These are phyloP conservation scores for Scomberomorus guttatus DNA, from an alignment of 2,797 vertebrate genomes.

Conservation along the genomic window DNA sequence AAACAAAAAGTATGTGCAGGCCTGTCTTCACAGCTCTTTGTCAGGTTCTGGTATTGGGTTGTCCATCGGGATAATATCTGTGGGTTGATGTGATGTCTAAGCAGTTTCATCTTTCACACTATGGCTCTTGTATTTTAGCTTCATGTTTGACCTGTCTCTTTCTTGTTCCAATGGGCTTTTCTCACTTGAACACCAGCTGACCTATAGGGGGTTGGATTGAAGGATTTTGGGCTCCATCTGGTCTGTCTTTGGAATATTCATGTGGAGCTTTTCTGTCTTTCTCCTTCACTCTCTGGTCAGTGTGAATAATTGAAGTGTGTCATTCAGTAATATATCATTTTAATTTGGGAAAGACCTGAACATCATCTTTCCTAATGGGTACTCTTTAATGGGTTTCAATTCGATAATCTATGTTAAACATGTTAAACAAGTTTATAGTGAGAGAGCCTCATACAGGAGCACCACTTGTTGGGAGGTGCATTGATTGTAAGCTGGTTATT, in stretches of 20 bases:
- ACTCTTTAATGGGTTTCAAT: not conserved
- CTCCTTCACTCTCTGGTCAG: not conserved
- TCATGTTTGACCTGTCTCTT: slow-evolving; percentile 7
- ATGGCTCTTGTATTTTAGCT: slow-evolving; percentile 6
- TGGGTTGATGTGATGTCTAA: slow-evolving; percentile 2
- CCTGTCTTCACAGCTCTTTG: slow-evolving; percentile 5
- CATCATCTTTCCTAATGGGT: slow-evolving; percentile 3
- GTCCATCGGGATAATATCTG: slow-evolving; percentile 37
- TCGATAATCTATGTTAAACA: no score
- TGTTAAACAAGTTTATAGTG: no score
- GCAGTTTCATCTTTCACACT: slow-evolving; percentile 38
- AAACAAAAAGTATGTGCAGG: not conserved
- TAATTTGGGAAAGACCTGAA: not conserved
- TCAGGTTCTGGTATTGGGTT: slow-evolving; percentile 30
- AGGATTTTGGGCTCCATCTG: not conserved
- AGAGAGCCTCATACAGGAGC: no score
- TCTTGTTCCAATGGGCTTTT: slow-evolving; percentile 14
- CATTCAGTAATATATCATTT: slow-evolving; percentile 20
- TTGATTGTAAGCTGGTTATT: no score
- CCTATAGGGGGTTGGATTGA: not conserved
- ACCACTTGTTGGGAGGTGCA: no score
- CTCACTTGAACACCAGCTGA: not conserved
- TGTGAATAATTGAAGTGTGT: slow-evolving; percentile 13
- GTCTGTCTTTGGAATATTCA: not conserved
- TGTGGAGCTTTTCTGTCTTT: not conserved